Conservation (phyloP, 1,140 invertebrate genomes). For the Drosophila orosa region DNA sequence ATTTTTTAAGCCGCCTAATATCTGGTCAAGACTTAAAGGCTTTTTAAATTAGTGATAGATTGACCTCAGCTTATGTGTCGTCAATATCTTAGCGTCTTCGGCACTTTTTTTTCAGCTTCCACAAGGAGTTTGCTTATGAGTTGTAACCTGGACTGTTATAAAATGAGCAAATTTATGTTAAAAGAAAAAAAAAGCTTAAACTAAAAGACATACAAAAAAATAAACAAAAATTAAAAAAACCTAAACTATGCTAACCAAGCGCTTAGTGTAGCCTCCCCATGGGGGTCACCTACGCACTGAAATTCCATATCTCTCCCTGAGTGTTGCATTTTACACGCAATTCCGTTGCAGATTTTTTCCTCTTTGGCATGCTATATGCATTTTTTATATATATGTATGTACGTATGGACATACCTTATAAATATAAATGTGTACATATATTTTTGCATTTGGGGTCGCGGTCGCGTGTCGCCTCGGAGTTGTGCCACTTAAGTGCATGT, state of each 20-base stretch:
- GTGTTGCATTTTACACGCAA: slow-evolving; percentile 55
- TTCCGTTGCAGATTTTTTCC: slow-evolving; percentile 48
- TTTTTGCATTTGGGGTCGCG: slow-evolving; percentile 50
- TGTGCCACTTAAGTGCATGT: slow-evolving; percentile 63
- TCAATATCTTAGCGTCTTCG: too few species aligned
- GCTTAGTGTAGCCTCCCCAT: neutral
- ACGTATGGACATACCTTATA: slow-evolving; percentile 18
- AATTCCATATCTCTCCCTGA: slow-evolving; percentile 7
- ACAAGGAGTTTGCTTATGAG: neutral
- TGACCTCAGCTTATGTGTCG: too few species aligned
- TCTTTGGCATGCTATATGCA: slow-evolving; percentile 21
- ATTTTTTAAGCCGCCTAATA: neutral
- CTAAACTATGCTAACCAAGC: neutral
- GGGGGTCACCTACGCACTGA: slow-evolving; percentile 22
- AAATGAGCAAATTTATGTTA: neutral
- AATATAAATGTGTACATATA: slow-evolving; percentile 11
- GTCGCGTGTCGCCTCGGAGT: slow-evolving; percentile 53
- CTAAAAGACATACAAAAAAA: neutral
- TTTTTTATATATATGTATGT: neutral
- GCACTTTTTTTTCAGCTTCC: neutral
- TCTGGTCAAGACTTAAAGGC: neutral
- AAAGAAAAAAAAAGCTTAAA: neutral
- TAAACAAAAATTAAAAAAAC: neutral
- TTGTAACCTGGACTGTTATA: neutral
- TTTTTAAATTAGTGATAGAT: neutral